Conservation (phyloP, 1,140 invertebrate species). For the Copidosoma floridanum region DNA sequence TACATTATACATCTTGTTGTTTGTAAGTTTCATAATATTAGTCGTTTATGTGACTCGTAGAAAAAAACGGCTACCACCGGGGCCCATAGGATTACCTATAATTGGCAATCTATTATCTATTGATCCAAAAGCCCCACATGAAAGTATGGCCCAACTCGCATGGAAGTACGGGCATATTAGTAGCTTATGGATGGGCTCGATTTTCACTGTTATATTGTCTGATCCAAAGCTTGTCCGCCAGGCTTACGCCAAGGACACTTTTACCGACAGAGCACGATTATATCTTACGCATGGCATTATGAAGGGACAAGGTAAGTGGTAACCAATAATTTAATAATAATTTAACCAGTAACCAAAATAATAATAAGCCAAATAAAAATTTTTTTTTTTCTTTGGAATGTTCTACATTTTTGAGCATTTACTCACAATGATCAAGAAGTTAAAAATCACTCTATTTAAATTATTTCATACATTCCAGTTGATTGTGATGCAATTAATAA, state of each 20-base stretch:
- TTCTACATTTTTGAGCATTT: neutral
- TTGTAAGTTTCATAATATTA: conserved; percentile 13
- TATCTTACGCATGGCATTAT: conserved; percentile 83
- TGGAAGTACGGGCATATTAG: conserved; percentile 71
- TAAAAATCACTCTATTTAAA: too few relatives aligned
- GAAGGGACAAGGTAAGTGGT: conserved; percentile 74
- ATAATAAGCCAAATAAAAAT: too few relatives aligned
- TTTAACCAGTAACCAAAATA: too few relatives aligned
- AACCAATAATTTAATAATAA: neutral
- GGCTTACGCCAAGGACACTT: conserved; percentile 67
- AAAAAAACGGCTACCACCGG: conserved; percentile 62
- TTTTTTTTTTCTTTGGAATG: neutral
- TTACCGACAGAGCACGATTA: conserved; percentile 73
- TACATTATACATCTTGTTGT: conserved; percentile 3
- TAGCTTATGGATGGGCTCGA: conserved; percentile 68
- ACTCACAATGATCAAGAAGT: too few relatives aligned
- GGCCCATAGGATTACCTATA: conserved; percentile 73
- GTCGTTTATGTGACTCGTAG: conserved; percentile 8
- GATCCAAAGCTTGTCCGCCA: conserved; percentile 70
- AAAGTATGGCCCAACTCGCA: conserved; percentile 65
- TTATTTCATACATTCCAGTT: too few relatives aligned
- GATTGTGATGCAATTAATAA: too few relatives aligned
- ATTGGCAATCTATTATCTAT: conserved; percentile 77
- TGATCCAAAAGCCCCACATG: conserved; percentile 65
- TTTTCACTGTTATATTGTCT: conserved; percentile 72